phyloP scores from a whole-genome alignment of 2,888 invertebrate genomes.

The Ellobium chinense region DNA sequence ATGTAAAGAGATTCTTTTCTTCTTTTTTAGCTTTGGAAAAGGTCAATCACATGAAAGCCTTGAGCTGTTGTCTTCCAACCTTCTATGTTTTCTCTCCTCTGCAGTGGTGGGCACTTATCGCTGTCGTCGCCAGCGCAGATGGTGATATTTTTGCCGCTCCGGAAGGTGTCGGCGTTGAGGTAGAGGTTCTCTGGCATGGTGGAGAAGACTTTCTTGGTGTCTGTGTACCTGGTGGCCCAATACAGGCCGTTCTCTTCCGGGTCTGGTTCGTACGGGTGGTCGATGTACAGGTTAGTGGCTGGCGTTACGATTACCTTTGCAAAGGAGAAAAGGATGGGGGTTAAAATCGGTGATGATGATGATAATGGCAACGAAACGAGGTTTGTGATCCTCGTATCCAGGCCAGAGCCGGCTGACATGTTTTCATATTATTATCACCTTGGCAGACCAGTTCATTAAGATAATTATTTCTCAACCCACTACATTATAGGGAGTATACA shows the following conservation, averaged over 20 bases:
- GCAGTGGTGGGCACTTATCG: constrained; percentile 58
- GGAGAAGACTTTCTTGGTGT: constrained; percentile 68
- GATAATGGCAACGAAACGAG: too few species aligned
- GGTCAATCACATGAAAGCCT: too few species aligned
- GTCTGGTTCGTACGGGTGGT: constrained; percentile 72
- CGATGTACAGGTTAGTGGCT: constrained; percentile 70
- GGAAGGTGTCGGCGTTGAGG: constrained; percentile 60
- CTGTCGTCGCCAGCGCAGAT: constrained; percentile 56
- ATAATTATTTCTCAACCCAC: too few species aligned
- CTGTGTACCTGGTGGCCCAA: constrained; percentile 74
- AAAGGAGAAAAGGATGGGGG: too few species aligned
- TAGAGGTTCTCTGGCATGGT: constrained; percentile 67
- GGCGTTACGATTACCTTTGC: constrained; percentile 71
- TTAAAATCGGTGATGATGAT: too few species aligned
- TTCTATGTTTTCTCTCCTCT: constrained; percentile 67
- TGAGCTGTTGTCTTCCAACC: too few species aligned
- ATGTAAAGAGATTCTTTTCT: background rate
- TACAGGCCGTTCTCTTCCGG: constrained; percentile 73
- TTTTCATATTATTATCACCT: too few species aligned
- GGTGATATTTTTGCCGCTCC: constrained; percentile 61
- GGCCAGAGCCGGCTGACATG: too few species aligned
- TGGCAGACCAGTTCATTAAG: too few species aligned
- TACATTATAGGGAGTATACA: too few species aligned
- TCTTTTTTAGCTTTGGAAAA: too few species aligned
- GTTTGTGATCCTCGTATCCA: too few species aligned